phyloP scores from a whole-genome alignment of 2,797 vertebrate genomes.

The Momotus momota region DNA sequence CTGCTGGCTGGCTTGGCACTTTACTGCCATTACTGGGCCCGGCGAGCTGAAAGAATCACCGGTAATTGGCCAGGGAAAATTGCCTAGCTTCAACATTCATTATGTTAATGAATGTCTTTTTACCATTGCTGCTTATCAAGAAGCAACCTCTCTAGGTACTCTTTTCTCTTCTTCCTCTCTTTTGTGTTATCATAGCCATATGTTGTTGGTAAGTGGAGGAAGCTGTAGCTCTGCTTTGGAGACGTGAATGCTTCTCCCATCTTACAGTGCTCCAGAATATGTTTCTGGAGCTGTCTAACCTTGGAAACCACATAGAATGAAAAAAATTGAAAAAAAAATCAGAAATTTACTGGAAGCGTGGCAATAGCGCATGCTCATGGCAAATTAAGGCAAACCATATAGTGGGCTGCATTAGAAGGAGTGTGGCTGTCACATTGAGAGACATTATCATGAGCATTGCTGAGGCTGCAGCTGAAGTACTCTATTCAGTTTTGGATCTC shows the following conservation, averaged over 20 bases:
- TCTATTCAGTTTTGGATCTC: background rate
- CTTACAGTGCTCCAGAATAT: background rate
- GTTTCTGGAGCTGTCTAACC: background rate
- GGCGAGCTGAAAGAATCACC: background rate
- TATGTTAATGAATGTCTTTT: background rate
- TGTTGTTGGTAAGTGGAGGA: background rate
- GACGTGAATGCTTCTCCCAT: background rate
- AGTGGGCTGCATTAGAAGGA: background rate
- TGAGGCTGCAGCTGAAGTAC: background rate
- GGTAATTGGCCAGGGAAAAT: background rate
- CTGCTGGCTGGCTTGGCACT: background rate
- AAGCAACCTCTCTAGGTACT: background rate
- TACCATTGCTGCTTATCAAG: background rate
- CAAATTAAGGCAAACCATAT: background rate
- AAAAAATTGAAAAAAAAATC: background rate
- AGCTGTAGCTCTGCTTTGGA: background rate
- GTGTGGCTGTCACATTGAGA: accelerated
- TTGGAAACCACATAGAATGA: background rate
- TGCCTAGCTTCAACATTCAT: background rate
- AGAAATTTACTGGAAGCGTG: background rate
- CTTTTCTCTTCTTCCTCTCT: background rate
- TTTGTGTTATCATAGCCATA: background rate
- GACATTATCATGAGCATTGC: background rate
- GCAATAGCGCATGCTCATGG: background rate
- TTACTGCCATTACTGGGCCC: background rate